Evolutionary conservation across 2,888 invertebrate species (phyloP).

Genomic region (Epirrhoe tristata): DNA sequence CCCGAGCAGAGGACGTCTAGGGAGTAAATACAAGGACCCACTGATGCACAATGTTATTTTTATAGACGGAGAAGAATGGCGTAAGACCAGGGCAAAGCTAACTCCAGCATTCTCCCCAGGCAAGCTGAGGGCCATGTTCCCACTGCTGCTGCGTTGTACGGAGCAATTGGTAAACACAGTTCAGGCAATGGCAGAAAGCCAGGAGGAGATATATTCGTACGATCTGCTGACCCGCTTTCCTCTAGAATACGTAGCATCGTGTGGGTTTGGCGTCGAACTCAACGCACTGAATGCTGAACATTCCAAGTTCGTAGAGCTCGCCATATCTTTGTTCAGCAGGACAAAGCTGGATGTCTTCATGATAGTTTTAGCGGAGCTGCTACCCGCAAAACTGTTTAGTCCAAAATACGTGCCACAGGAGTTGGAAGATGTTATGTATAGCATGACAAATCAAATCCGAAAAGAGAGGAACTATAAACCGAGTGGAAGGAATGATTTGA

Average conservation of each 20-base stretch:
- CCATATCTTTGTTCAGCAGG: constrained; percentile 33
- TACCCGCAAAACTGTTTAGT: constrained; percentile 24
- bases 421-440: constrained; percentile 28
- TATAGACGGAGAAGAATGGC: constrained; percentile 53
- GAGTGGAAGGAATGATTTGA: constrained; percentile 50
- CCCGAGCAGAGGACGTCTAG: constrained; percentile 49
- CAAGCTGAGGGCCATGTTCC: constrained; percentile 60
- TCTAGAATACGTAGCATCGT: constrained; percentile 54
- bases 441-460: constrained; percentile 31
- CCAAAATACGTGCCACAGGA: constrained; percentile 33
- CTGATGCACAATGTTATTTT: constrained; percentile 56
- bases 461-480: constrained; percentile 46
- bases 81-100: constrained; percentile 41
- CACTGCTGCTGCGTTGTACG: constrained; percentile 49
- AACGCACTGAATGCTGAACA: constrained; percentile 28
- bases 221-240: constrained; percentile 58
- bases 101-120: constrained; percentile 56
- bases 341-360: constrained; percentile 24
- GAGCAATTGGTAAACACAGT: constrained; percentile 37
- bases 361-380: constrained; percentile 30
- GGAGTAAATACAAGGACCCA: constrained; percentile 50
- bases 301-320: constrained; percentile 22
- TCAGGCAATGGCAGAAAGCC: constrained; percentile 7
- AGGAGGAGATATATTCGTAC: constrained; percentile 42
- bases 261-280: constrained; percentile 53